Percentiles rank a stretch among this genome's conserved stretches.
Conservation (phyloP, 2,888 invertebrate species). For the Scelioninae gen. 2 region DNA sequence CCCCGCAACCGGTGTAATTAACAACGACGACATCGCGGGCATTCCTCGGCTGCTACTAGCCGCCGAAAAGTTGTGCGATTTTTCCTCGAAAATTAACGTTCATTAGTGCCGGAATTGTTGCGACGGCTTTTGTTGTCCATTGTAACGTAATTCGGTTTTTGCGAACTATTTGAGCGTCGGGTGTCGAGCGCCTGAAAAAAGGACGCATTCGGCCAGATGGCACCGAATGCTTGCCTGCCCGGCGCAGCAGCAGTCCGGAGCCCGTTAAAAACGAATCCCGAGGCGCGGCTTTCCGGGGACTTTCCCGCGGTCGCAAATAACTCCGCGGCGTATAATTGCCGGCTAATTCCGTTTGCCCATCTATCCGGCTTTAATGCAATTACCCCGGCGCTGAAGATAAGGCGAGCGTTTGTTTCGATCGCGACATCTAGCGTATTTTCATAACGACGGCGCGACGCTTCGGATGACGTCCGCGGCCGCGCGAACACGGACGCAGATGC, state of each 20-base stretch:
- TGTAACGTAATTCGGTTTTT: neutral
- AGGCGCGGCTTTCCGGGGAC: constrained; percentile 46
- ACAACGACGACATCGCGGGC: constrained; percentile 17
- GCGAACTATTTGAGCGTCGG: constrained; percentile 4
- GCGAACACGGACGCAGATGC: constrained; percentile 34
- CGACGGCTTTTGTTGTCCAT: constrained; percentile 9
- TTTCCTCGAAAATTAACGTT: constrained; percentile 15
- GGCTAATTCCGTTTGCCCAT: constrained; percentile 45
- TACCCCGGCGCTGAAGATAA: constrained; percentile 34
- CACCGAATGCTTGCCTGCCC: neutral
- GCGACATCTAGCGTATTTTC: constrained; percentile 29
- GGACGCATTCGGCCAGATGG: neutral
- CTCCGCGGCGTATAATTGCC: constrained; percentile 29
- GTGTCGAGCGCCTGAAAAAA: constrained; percentile 3
- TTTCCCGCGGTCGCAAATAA: constrained; percentile 51
- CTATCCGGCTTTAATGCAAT: constrained; percentile 34
- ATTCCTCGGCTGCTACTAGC: constrained; percentile 11
- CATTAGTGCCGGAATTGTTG: constrained; percentile 17
- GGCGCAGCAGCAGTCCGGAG: constrained; percentile 28
- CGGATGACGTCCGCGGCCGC: constrained; percentile 24
- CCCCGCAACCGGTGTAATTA: neutral
- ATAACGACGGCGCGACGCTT: constrained; percentile 41
- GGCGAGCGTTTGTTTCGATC: constrained; percentile 36
- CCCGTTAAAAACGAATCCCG: constrained; percentile 32
- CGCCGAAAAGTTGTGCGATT: constrained; percentile 9